Evolutionary conservation across 1,140 invertebrate species (phyloP).

Genomic region (Brachionus rotundiformis): DNA sequence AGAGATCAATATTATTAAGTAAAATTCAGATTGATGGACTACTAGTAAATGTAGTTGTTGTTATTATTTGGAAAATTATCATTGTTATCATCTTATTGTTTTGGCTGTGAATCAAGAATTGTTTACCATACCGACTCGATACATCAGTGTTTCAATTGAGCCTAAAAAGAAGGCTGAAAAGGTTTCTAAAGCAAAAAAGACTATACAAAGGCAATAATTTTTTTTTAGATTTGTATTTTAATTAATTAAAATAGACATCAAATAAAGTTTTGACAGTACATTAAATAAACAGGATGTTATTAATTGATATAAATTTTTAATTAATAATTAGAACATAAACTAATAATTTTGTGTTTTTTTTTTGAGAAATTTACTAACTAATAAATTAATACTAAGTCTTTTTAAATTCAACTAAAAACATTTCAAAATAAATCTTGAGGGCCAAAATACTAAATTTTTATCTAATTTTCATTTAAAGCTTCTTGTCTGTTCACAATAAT

Average conservation of each 20-base stretch:
- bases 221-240: background rate
- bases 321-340: slow-evolving; percentile 19
- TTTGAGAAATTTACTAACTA: background rate
- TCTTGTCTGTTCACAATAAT: no score
- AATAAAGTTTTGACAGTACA: background rate
- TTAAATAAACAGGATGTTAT: background rate
- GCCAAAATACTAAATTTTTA: no score
- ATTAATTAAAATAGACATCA: background rate
- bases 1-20: no score
- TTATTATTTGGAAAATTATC: background rate
- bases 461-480: no score
- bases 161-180: background rate
- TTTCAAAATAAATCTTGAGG: no score
- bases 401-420: no score
- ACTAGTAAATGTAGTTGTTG: no score
- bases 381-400: no score
- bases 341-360: slow-evolving; percentile 15
- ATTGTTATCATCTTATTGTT: background rate
- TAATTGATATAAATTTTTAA: background rate
- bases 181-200: background rate
- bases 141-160: background rate
- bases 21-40: no score
- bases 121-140: background rate
- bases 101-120: slow-evolving; percentile 1
- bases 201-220: background rate